Evolutionary conservation across 1,140 invertebrate genomes (phyloP).

Genomic region (Holcopasites calliopsidis): DNA sequence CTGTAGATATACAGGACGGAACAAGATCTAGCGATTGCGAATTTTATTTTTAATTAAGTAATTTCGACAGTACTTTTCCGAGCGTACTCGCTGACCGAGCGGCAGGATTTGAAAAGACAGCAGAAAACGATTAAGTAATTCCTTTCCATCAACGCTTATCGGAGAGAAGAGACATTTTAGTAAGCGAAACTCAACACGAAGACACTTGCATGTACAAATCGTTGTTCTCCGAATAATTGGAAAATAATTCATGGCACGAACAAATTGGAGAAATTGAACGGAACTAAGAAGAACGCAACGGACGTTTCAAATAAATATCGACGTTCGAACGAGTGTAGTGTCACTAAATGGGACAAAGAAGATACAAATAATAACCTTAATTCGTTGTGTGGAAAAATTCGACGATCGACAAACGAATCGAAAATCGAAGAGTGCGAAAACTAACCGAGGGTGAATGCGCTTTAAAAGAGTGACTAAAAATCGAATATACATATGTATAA

Average conservation of each 20-base stretch:
- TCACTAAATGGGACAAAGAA: neutral
- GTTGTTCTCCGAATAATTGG: neutral
- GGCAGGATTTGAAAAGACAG: neutral
- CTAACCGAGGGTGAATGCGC: neutral
- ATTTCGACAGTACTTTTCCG: neutral
- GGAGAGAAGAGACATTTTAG: too few species aligned
- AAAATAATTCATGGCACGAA: neutral
- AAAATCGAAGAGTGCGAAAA: neutral
- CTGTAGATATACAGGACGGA: too few species aligned
- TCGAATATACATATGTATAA: constrained; percentile 9
- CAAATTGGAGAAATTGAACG: neutral
- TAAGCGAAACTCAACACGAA: neutral
- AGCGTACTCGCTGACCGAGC: neutral
- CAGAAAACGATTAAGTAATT: neutral
- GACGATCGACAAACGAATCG: neutral
- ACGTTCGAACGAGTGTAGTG: constrained; percentile 5
- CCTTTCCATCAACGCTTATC: neutral
- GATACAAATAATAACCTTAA: neutral
- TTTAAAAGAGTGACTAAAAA: neutral
- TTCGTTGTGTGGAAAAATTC: neutral
- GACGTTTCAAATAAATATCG: neutral
- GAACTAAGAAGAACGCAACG: neutral
- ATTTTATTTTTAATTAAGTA: too few species aligned
- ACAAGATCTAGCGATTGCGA: too few species aligned
- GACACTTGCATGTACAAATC: neutral